Conservation (phyloP, 2,797 vertebrate genomes). For the Sebastes baramenuke region DNA sequence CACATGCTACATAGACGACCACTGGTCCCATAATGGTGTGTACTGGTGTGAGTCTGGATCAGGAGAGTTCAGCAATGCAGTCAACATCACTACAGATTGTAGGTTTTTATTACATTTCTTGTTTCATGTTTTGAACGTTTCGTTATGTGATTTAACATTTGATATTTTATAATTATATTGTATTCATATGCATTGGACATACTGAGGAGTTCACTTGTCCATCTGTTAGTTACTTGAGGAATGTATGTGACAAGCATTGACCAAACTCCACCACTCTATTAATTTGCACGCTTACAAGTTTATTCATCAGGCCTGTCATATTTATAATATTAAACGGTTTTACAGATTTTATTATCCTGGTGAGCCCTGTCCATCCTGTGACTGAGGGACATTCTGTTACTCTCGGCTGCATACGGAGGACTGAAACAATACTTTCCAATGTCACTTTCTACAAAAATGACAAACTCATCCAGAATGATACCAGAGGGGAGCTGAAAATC, state of each 20-base stretch:
- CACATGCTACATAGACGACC: neutral
- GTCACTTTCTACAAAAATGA: slow-evolving; percentile 48
- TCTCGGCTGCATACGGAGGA: slow-evolving; percentile 29
- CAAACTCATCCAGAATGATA: slow-evolving; percentile 16
- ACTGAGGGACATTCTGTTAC: slow-evolving; percentile 34
- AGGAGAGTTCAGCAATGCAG: slow-evolving; percentile 36
- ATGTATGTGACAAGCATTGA: no score
- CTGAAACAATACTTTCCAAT: neutral
- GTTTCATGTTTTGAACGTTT: no score
- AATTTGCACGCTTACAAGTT: rapidly evolving
- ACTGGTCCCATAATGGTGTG: neutral
- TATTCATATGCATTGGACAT: no score
- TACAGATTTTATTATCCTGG: slow-evolving; percentile 14
- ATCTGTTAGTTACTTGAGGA: no score
- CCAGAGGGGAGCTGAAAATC: slow-evolving; percentile 30
- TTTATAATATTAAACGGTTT: neutral
- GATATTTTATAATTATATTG: no score
- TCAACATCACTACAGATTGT: slow-evolving; percentile 36
- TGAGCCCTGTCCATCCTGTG: slow-evolving; percentile 50
- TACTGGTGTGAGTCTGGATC: slow-evolving; percentile 65
- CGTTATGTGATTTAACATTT: no score
- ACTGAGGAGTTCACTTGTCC: no score
- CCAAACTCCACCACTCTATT: no score
- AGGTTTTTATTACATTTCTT: neutral
- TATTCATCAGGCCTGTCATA: no score